phyloP scores from a whole-genome alignment of 2,888 invertebrate genomes.

The Dryococelus australis region DNA sequence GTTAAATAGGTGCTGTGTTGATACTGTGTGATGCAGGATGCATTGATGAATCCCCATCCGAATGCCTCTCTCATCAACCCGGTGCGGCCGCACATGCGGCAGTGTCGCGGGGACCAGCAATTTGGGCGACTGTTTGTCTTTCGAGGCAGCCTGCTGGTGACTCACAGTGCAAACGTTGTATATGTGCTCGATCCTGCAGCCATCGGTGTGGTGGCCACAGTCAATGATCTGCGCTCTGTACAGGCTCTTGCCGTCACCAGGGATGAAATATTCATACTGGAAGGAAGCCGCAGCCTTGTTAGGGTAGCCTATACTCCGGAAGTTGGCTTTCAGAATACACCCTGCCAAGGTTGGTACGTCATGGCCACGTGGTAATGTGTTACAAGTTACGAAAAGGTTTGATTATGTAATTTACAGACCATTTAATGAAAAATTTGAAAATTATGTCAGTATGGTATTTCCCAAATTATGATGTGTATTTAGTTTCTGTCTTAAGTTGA shows the following conservation, averaged over 20 bases:
- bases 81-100: conserved; percentile 50
- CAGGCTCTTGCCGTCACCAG: conserved; percentile 46
- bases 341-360: conserved; percentile 35
- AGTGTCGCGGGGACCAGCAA: conserved; percentile 63
- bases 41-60: conserved; percentile 44
- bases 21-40: conserved; percentile 40
- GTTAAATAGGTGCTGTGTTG: too few species aligned
- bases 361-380: too few species aligned
- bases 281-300: conserved; percentile 78
- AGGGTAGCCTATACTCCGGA: conserved; percentile 81
- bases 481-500: too few species aligned
- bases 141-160: conserved; percentile 75
- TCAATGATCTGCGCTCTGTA: conserved; percentile 56
- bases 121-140: conserved; percentile 73
- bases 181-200: conserved; percentile 79
- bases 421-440: too few species aligned
- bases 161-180: conserved; percentile 74
- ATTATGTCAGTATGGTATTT: too few species aligned
- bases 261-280: conserved; percentile 76
- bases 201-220: conserved; percentile 70
- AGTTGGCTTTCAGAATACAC: background rate
- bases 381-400: background rate
- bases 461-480: too few species aligned
- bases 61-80: conserved; percentile 58
- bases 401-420: background rate